These are phyloP conservation scores for Chrysomela aeneicollis DNA, from an alignment of 2,888 invertebrate genomes.

Conservation along the genomic window DNA sequence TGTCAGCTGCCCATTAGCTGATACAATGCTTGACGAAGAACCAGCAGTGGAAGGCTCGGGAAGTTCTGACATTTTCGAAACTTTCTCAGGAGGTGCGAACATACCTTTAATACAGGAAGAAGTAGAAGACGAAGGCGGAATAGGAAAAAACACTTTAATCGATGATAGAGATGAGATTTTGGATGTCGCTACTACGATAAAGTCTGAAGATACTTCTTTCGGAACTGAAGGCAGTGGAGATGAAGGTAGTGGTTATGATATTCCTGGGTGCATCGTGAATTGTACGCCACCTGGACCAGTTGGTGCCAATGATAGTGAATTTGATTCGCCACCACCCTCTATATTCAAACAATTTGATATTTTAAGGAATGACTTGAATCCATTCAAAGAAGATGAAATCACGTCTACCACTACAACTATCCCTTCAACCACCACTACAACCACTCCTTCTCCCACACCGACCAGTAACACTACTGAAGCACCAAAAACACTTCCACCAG, in stretches of 20 bases:
- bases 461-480: conserved; percentile 23
- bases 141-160: conserved; percentile 39
- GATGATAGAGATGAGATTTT: conserved; percentile 35
- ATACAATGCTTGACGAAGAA: conserved; percentile 51
- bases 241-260: conserved; percentile 53
- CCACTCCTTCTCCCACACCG: conserved; percentile 22
- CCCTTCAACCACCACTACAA: no score
- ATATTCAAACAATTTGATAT: conserved; percentile 51
- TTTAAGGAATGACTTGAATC: conserved; percentile 50
- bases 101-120: conserved; percentile 38
- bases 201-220: conserved; percentile 5
- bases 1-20: conserved; percentile 46
- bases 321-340: conserved; percentile 48
- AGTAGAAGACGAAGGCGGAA: conserved; percentile 29
- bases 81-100: conserved; percentile 9
- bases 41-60: conserved; percentile 51
- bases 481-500: conserved; percentile 20
- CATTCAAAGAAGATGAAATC: conserved; percentile 32
- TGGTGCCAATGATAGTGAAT: conserved; percentile 45
- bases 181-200: conserved; percentile 21
- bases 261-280: conserved; percentile 48
- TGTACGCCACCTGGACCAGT: conserved; percentile 51
- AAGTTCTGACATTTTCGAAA: conserved; percentile 40
- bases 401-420: conserved; percentile 31
- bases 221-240: conserved; percentile 45